Conservation (phyloP, 1,140 invertebrate genomes). For the Eupristina koningsbergeri region DNA sequence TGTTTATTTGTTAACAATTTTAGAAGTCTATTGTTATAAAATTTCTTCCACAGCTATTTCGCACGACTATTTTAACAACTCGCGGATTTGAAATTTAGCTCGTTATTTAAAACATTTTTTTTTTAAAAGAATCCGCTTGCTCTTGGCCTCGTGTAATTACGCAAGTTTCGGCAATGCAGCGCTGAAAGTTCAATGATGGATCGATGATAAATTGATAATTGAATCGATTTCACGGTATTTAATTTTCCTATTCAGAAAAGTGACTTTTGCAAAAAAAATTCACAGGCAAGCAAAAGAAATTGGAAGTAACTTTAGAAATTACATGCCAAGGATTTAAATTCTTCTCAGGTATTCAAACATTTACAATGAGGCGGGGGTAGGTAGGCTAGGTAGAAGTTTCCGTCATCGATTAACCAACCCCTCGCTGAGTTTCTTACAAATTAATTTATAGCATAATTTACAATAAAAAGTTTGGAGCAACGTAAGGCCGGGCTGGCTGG, state of each 20-base stretch:
- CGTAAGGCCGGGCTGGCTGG: too few species aligned
- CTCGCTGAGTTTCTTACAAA: not conserved
- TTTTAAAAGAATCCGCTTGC: too few species aligned
- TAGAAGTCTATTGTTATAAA: too few species aligned
- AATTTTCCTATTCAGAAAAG: slow-evolving; percentile 45
- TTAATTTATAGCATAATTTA: not conserved
- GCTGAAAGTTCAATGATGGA: not conserved
- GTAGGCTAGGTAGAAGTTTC: not conserved
- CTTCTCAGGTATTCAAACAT: not conserved
- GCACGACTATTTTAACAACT: not conserved
- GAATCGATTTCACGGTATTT: slow-evolving; percentile 11
- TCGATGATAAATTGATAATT: not conserved
- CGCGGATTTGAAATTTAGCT: too few species aligned
- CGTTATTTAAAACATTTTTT: too few species aligned
- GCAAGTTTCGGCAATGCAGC: too few species aligned
- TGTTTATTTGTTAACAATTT: not conserved
- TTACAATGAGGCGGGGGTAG: not conserved
- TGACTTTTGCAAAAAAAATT: slow-evolving; percentile 49
- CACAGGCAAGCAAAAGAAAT: slow-evolving; percentile 33
- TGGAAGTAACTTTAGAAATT: slow-evolving; percentile 18
- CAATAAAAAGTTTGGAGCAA: not conserved
- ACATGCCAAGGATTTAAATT: slow-evolving; percentile 7
- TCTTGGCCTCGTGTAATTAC: too few species aligned
- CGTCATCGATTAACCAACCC: not conserved
- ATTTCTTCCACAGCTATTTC: not conserved